These are phyloP conservation scores for Acanthoscelides obtectus DNA, from an alignment of 2,888 invertebrate genomes.

Conservation along the genomic window DNA sequence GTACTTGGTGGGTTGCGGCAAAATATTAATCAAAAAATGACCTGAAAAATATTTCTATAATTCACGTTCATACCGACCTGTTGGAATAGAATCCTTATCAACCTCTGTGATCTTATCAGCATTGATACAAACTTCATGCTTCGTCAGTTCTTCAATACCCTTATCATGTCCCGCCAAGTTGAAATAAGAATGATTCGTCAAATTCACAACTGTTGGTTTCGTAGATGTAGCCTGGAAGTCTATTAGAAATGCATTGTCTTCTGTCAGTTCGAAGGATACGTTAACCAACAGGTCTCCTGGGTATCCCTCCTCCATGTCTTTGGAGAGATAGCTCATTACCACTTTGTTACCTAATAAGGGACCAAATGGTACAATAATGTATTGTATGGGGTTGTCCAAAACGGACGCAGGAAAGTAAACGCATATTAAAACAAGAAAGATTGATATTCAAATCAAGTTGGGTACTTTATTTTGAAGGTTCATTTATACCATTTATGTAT, in stretches of 20 bases:
- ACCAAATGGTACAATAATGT: too few species aligned
- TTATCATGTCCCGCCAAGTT: constrained; percentile 87
- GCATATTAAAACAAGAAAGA: too few species aligned
- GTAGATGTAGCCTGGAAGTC: constrained; percentile 71
- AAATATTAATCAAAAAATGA: too few species aligned
- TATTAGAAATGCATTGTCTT: constrained; percentile 69
- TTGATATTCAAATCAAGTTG: too few species aligned
- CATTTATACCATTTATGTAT: too few species aligned
- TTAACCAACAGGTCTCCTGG: constrained; percentile 76
- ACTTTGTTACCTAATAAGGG: constrained; percentile 60
- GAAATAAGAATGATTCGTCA: constrained; percentile 87
- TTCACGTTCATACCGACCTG: too few species aligned
- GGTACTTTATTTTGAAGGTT: too few species aligned
- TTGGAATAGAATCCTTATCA: constrained; percentile 66
- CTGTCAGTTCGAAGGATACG: constrained; percentile 65
- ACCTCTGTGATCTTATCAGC: constrained; percentile 72
- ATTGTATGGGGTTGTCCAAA: too few species aligned
- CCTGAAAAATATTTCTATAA: too few species aligned
- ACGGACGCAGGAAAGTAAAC: too few species aligned
- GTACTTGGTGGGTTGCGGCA: too few species aligned
- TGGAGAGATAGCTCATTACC: constrained; percentile 69
- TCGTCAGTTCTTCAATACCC: constrained; percentile 60
- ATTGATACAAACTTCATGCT: constrained; percentile 68
- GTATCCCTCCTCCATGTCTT: constrained; percentile 81
- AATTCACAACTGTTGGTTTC: constrained; percentile 77